These are phyloP conservation scores for Cephus sareptanus DNA, from an alignment of 2,888 invertebrate genomes.

Conservation along the genomic window DNA sequence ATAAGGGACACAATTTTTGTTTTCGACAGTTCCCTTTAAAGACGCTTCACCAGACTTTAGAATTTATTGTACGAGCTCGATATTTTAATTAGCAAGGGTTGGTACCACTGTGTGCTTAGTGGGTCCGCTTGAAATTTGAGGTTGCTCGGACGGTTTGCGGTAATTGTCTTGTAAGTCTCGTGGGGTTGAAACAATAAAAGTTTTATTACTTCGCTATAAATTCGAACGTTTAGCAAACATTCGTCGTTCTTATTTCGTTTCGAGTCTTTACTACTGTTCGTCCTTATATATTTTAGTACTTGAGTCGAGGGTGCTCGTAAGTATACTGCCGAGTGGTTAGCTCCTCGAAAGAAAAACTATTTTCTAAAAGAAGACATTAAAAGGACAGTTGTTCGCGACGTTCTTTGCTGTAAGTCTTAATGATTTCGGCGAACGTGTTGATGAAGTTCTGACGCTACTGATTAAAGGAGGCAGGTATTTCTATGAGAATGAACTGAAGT, in stretches of 20 bases:
- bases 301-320: not conserved
- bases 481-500: too few relatives aligned
- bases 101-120: not conserved
- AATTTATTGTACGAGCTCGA: not conserved
- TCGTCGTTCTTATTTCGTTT: not conserved
- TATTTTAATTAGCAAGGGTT: not conserved
- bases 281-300: not conserved
- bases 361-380: not conserved
- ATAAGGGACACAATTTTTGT: not conserved
- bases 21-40: not conserved
- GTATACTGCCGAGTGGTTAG: not conserved
- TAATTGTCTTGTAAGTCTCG: not conserved
- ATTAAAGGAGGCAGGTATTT: too few relatives aligned
- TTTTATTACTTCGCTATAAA: not conserved
- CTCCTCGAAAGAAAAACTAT: not conserved
- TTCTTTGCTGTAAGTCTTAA: too few relatives aligned
- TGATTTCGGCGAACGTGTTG: too few relatives aligned
- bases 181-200: not conserved
- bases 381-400: not conserved
- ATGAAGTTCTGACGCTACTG: too few relatives aligned
- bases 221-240: not conserved
- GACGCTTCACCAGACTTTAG: not conserved
- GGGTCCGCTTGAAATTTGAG: not conserved
- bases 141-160: not conserved
- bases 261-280: not conserved